Conservation (phyloP, 2,797 vertebrate genomes). For the Spinibarbus caldwelli region DNA sequence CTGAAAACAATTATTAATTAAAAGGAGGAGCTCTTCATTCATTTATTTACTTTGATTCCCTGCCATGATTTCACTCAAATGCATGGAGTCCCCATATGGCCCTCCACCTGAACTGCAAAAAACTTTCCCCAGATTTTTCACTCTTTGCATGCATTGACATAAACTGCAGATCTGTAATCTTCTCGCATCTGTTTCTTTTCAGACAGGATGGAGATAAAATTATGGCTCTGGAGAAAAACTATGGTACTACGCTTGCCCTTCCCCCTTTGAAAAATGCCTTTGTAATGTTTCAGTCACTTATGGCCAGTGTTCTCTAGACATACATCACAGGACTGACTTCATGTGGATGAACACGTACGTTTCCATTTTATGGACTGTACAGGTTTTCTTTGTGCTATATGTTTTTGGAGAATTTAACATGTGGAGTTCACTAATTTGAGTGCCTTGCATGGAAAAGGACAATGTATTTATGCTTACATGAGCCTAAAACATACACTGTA, state of each 20-base stretch:
- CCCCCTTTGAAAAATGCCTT: slow-evolving; percentile 28
- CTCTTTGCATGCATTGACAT: slow-evolving; percentile 1
- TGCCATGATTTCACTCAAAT: slow-evolving; percentile 20
- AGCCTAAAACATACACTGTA: no score
- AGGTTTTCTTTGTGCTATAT: not conserved
- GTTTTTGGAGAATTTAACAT: not conserved
- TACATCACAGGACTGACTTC: slow-evolving; percentile 4
- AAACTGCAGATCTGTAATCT: slow-evolving; percentile 21
- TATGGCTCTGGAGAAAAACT: not conserved
- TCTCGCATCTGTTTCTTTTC: slow-evolving; percentile 49
- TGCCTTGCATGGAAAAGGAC: not conserved
- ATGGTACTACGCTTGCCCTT: slow-evolving; percentile 1
- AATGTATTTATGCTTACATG: not conserved
- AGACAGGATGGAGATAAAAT: slow-evolving; percentile 43
- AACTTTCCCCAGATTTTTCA: not conserved
- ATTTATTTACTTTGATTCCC: slow-evolving; percentile 24
- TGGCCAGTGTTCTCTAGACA: not conserved
- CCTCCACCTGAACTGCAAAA: slow-evolving; percentile 12
- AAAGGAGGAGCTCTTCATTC: not conserved
- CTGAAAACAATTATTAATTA: slow-evolving; percentile 1
- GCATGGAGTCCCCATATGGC: slow-evolving; percentile 3
- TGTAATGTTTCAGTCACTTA: slow-evolving; percentile 31
- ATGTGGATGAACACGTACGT: not conserved
- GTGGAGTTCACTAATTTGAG: not conserved
- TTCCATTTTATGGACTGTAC: not conserved